phyloP scores from a whole-genome alignment of 2,113 vertebrate species.

The Jaculus jaculus region DNA sequence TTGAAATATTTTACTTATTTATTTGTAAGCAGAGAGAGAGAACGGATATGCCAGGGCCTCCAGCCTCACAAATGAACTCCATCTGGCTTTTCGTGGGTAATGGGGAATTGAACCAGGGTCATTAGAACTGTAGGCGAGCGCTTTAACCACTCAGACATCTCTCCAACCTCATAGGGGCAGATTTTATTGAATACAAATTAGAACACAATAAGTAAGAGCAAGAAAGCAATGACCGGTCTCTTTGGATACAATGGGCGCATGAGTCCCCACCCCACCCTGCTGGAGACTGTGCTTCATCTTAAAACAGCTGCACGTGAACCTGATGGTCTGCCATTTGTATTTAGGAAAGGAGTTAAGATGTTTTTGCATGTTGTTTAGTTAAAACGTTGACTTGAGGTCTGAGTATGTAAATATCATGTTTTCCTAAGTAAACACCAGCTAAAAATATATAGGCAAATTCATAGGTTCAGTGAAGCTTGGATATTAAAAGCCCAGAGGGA shows the following conservation, averaged over 20 bases:
- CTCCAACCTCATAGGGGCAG: not conserved
- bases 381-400: constrained; percentile 59
- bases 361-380: constrained; percentile 44
- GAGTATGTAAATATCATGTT: constrained; percentile 47
- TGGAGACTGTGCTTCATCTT: not conserved
- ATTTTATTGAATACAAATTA: not conserved
- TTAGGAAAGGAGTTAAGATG: constrained; percentile 43
- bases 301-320: not conserved
- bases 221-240: not conserved
- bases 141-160: too few species aligned
- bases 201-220: constrained; percentile 7
- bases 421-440: constrained; percentile 50
- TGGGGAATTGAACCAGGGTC: too few species aligned
- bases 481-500: constrained; percentile 57
- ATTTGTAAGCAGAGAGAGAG: too few species aligned
- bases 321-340: not conserved
- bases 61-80: too few species aligned
- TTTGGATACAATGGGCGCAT: not conserved
- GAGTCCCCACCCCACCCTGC: not conserved
- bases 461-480: constrained; percentile 41
- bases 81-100: too few species aligned
- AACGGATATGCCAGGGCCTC: too few species aligned
- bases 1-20: too few species aligned
- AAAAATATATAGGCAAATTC: constrained; percentile 65
- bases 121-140: too few species aligned